These are phyloP conservation scores for Eilema caniola DNA, from an alignment of 2,888 invertebrate genomes.

Conservation along the genomic window DNA sequence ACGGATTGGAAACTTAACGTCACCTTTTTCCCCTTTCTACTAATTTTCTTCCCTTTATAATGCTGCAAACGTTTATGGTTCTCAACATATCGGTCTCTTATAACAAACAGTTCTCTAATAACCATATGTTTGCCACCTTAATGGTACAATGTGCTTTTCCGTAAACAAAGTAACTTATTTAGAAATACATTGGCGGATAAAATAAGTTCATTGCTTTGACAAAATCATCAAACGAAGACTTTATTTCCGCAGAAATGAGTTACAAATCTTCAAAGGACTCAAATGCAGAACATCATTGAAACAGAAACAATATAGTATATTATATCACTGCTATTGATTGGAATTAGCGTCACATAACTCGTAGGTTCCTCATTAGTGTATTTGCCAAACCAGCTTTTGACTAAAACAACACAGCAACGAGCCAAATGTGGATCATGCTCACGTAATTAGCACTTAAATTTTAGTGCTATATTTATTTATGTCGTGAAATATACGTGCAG, in stretches of 20 bases:
- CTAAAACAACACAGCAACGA: slow-evolving; percentile 60
- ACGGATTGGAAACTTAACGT: background rate
- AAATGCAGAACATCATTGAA: slow-evolving; percentile 23
- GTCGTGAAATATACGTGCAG: slow-evolving; percentile 23
- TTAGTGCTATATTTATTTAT: slow-evolving; percentile 43
- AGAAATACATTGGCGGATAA: slow-evolving; percentile 13
- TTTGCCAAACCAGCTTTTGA: slow-evolving; percentile 65
- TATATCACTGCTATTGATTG: slow-evolving; percentile 45
- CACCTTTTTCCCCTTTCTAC: background rate
- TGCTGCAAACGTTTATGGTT: no score
- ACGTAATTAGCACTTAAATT: slow-evolving; percentile 47
- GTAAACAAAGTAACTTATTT: slow-evolving; percentile 13
- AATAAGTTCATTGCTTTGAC: slow-evolving; percentile 20
- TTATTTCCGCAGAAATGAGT: slow-evolving; percentile 16
- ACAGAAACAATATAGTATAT: slow-evolving; percentile 14
- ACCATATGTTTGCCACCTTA: background rate
- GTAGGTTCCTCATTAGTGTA: slow-evolving; percentile 62
- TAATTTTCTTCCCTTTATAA: background rate
- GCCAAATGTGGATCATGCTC: slow-evolving; percentile 62
- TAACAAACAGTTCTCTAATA: no score
- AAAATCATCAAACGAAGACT: slow-evolving; percentile 17
- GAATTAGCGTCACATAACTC: slow-evolving; percentile 46
- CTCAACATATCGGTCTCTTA: no score
- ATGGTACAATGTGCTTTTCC: background rate
- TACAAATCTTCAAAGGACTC: slow-evolving; percentile 20